These are phyloP conservation scores for Lepidiolamprologus cunningtoni DNA, from an alignment of 2,113 vertebrate genomes.

Conservation along the genomic window DNA sequence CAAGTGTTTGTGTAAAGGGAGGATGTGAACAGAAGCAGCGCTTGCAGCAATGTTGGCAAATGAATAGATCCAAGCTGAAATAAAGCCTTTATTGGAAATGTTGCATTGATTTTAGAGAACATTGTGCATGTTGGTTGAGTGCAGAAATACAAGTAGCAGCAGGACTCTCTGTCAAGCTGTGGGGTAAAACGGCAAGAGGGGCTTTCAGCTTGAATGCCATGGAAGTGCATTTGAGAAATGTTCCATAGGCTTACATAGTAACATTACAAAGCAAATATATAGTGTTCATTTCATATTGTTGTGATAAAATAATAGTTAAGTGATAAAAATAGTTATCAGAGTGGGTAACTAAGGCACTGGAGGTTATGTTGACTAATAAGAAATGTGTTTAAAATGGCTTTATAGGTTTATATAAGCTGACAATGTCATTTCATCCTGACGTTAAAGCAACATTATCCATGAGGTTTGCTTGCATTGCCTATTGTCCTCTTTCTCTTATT, in stretches of 20 bases:
- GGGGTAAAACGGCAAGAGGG: fast-evolving
- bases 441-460: neutral
- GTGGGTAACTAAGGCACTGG: neutral
- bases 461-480: neutral
- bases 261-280: neutral
- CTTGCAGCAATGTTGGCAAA: neutral
- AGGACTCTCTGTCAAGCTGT: neutral
- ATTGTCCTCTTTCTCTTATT: neutral
- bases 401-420: neutral
- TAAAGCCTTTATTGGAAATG: neutral
- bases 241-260: neutral
- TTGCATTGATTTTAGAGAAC: neutral
- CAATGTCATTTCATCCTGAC: neutral
- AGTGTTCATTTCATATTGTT: neutral
- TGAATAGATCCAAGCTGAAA: neutral
- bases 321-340: neutral
- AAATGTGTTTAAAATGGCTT: neutral
- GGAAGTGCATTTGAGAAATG: neutral
- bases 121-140: neutral
- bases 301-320: neutral
- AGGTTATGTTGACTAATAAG: neutral
- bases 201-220: neutral
- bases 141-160: neutral
- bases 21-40: neutral
- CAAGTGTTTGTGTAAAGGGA: fast-evolving